Evolutionary conservation across 2,113 vertebrate species (phyloP).

Genomic region (Nesogale talazaci): DNA sequence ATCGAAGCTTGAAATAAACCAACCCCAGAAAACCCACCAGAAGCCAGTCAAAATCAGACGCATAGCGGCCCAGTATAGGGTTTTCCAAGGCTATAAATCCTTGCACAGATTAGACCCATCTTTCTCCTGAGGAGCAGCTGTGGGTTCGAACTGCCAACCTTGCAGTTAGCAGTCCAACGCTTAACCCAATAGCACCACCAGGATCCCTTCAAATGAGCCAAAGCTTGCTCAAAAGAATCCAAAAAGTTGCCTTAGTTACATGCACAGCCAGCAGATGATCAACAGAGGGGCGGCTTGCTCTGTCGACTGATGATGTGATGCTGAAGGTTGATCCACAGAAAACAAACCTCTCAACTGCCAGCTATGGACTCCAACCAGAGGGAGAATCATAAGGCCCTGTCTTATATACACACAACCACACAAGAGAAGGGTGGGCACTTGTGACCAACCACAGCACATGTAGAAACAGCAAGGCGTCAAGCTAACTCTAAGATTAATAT

Average conservation of each 20-base stretch:
- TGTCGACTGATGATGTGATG: slow-evolving; percentile 12
- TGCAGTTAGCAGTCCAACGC: too few species aligned
- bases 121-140: too few species aligned
- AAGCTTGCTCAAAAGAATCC: too few species aligned
- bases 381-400: slow-evolving; percentile 23
- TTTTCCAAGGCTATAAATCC: too few species aligned
- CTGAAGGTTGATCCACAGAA: slow-evolving; percentile 33
- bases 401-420: background rate
- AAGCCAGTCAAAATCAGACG: too few species aligned
- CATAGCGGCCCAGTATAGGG: too few species aligned
- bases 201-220: background rate
- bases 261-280: slow-evolving; percentile 33
- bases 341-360: slow-evolving; percentile 50
- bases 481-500: background rate
- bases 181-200: too few species aligned
- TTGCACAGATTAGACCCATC: too few species aligned
- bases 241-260: slow-evolving; percentile 35
- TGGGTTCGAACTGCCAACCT: too few species aligned
- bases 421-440: background rate
- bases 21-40: background rate
- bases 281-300: slow-evolving; percentile 35
- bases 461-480: background rate
- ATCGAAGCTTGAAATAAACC: background rate
- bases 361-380: slow-evolving; percentile 29
- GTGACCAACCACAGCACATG: background rate